phyloP scores from a whole-genome alignment of 1,140 invertebrate species.

The Zaprionus africanus region DNA sequence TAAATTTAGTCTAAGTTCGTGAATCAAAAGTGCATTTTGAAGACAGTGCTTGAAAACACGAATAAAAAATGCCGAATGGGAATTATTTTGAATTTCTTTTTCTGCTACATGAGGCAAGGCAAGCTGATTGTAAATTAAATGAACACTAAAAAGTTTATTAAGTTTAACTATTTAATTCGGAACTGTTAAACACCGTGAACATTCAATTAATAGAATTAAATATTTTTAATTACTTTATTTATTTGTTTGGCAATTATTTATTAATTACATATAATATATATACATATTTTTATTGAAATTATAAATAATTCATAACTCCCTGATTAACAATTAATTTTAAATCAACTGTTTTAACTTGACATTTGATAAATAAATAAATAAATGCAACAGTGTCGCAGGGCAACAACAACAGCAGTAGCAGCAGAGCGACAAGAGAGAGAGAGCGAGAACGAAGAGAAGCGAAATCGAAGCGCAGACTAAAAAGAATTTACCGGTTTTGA shows the following conservation, averaged over 20 bases:
- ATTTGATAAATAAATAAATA: background rate
- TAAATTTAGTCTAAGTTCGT: background rate
- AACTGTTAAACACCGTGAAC: no score
- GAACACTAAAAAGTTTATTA: background rate
- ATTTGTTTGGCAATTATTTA: no score
- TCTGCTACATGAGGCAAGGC: slow-evolving; percentile 3
- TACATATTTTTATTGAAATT: no score
- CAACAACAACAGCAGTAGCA: slow-evolving; percentile 31
- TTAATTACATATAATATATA: no score
- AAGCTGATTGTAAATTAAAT: background rate
- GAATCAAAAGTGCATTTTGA: background rate
- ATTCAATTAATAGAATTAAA: no score
- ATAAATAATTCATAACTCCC: no score
- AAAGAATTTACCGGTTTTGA: slow-evolving; percentile 71
- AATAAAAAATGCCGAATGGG: background rate
- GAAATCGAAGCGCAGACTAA: slow-evolving; percentile 35
- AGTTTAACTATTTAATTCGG: no score
- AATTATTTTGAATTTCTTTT: background rate
- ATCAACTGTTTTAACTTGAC: no score
- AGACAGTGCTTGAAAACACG: background rate
- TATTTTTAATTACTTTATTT: no score
- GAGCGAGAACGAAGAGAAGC: slow-evolving; percentile 8
- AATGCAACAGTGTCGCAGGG: slow-evolving; percentile 63
- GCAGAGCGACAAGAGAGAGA: background rate
- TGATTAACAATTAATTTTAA: no score